Conservation (phyloP, 2,888 invertebrate genomes). For the Homarus gammarus region DNA sequence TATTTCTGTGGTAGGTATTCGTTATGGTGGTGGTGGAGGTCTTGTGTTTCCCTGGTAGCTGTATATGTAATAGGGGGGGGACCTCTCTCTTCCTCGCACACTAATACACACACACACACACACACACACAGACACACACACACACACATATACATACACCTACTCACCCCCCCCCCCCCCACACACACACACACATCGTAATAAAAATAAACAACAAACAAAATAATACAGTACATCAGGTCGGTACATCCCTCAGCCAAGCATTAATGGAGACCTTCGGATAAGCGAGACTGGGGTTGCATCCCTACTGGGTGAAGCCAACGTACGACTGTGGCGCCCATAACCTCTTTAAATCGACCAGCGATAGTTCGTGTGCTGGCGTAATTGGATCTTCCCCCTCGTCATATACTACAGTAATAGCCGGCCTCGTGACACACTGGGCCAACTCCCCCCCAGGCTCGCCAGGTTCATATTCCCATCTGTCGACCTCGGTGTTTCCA, state of each 20-base stretch:
- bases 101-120: not conserved
- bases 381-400: slow-evolving; percentile 70
- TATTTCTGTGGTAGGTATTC: too few relatives aligned
- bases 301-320: too few relatives aligned
- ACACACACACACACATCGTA: not conserved
- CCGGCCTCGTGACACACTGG: slow-evolving; percentile 55
- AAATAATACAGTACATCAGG: too few relatives aligned
- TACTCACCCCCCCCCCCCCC: not conserved
- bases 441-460: slow-evolving; percentile 36
- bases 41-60: too few relatives aligned
- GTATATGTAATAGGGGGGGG: too few relatives aligned
- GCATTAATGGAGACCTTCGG: too few relatives aligned
- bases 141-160: not conserved
- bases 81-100: too few relatives aligned
- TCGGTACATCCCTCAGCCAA: too few relatives aligned
- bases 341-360: slow-evolving; percentile 68
- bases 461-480: slow-evolving; percentile 40
- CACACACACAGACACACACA: not conserved
- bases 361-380: slow-evolving; percentile 67
- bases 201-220: not conserved
- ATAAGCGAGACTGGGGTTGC: too few relatives aligned
- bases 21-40: too few relatives aligned
- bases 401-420: slow-evolving; percentile 67
- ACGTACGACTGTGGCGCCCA: slow-evolving; percentile 49
- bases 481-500: slow-evolving; percentile 32